phyloP scores from a whole-genome alignment of 2,797 vertebrate genomes.

The Scarus forsteni region DNA sequence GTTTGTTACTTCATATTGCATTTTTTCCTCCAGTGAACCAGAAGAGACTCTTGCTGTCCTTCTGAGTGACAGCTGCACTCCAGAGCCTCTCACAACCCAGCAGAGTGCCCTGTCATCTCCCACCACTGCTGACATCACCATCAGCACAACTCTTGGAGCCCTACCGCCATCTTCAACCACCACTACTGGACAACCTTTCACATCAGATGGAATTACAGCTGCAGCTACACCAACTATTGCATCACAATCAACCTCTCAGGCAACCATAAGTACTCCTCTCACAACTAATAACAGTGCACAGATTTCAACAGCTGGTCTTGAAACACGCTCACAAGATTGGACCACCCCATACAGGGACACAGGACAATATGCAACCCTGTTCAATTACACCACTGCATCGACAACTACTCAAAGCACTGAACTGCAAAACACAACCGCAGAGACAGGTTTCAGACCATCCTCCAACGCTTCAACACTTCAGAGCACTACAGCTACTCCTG shows the following conservation, averaged over 20 bases:
- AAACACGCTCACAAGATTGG: constrained; percentile 9
- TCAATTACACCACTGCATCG: background rate
- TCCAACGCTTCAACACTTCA: background rate
- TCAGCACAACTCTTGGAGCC: constrained; percentile 9
- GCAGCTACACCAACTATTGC: background rate
- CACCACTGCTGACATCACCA: constrained; percentile 1
- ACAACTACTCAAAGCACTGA: background rate
- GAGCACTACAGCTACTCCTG: background rate
- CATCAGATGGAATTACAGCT: background rate
- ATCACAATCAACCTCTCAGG: constrained; percentile 15
- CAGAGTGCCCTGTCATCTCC: constrained; percentile 1
- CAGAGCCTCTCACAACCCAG: background rate
- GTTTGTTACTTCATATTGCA: too few relatives aligned
- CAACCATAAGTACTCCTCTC: background rate
- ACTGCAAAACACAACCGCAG: constrained; percentile 16
- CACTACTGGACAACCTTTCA: background rate
- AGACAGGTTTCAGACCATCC: background rate
- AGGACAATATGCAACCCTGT: constrained; percentile 1
- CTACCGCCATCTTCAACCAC: background rate
- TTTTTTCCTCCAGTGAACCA: constrained; percentile 46
- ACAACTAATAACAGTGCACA: constrained; percentile 1
- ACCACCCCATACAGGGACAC: background rate
- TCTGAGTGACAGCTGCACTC: constrained; percentile 63
- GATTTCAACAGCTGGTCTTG: background rate
- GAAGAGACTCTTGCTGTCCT: constrained; percentile 65